Evolutionary conservation across 2,113 vertebrate species (phyloP), one percentile per base, ranked within the genome.

Genomic region (Oncorhynchus nerka): DNA sequence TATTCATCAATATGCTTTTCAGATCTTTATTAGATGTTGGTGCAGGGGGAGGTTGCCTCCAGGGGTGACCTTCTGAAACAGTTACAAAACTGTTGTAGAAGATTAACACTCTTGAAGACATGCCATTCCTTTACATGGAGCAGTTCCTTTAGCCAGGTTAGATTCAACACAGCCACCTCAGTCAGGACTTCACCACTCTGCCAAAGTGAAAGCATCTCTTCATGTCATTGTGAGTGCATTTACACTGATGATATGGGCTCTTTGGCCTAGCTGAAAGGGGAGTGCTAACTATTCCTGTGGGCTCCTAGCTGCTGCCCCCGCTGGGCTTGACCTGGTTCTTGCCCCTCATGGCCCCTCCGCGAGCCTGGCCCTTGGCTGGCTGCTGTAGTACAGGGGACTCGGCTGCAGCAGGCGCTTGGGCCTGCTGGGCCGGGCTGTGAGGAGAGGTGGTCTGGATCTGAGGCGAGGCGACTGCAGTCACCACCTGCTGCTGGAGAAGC

Each of bases 321-420:
- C 92, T 94, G 70, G 95, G 94, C 80, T 96, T 97, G 70, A 93
- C 93, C 1, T 95, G 94, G 2, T 95, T 91, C 86, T 96, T 96
- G 76, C 94, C 88, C 72, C 95, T 89, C 90, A 96, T 91, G 12
- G 93, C 87, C 0, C 87, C 87, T 76, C 75, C 94, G 82, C 8
- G 94, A 83, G 94, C 93, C 20, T 95, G 95, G 39, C 88, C 84
- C 87, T 93, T 94, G 78, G 80, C 77, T 16, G 93, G 71, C 12
- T 92, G 90, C 86, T 93, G 95, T 87, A 92, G 94, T 5, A 28
- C 92, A 0, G 92, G 90, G 62, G 91, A 86, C 78, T 96, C 94
- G 0, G 93, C 69, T 0, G 91, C 22, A 49, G 89, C 79, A 59
- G 84, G 87, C 0, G 81, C 75, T 0, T 84, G 64, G 0, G 81